A percentile compares a stretch with the other conserved stretches of the same genome.
Evolutionary conservation across 2,797 vertebrate genomes (phyloP).

Genomic region (Hirundo rustica): DNA sequence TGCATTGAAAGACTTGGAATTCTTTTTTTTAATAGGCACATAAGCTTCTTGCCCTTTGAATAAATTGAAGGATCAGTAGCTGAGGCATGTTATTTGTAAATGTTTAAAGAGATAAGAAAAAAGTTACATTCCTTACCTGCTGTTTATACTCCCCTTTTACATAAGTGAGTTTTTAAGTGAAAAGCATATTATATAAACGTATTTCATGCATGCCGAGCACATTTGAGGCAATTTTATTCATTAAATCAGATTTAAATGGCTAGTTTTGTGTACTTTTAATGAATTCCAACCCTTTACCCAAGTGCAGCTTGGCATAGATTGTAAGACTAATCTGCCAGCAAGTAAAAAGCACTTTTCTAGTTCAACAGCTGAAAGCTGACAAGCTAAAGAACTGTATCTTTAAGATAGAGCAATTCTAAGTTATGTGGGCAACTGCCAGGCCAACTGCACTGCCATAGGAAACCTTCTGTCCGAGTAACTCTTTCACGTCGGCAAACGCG

Average conservation of each 20-base stretch:
- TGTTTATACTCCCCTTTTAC: neutral
- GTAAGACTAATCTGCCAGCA: neutral
- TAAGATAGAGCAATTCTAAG: neutral
- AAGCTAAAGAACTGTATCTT: neutral
- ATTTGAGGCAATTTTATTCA: neutral
- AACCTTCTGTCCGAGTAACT: neutral
- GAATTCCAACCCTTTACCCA: constrained; percentile 2
- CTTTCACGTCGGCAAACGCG: neutral
- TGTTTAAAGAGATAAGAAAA: neutral
- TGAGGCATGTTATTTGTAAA: neutral
- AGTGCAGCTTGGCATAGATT: neutral
- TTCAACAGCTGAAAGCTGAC: neutral
- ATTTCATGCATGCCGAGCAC: neutral
- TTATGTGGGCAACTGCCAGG: neutral
- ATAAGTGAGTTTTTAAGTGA: neutral
- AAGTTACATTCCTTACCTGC: neutral
- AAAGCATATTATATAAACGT: neutral
- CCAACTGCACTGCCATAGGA: neutral
- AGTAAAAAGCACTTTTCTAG: neutral
- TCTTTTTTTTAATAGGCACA: neutral
- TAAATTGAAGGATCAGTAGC: neutral
- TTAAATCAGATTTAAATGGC: neutral
- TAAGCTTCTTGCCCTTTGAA: neutral
- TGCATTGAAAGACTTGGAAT: neutral
- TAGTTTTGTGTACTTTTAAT: neutral